Conservation (phyloP, 2,888 invertebrate species). For the Nycteola revayana region DNA sequence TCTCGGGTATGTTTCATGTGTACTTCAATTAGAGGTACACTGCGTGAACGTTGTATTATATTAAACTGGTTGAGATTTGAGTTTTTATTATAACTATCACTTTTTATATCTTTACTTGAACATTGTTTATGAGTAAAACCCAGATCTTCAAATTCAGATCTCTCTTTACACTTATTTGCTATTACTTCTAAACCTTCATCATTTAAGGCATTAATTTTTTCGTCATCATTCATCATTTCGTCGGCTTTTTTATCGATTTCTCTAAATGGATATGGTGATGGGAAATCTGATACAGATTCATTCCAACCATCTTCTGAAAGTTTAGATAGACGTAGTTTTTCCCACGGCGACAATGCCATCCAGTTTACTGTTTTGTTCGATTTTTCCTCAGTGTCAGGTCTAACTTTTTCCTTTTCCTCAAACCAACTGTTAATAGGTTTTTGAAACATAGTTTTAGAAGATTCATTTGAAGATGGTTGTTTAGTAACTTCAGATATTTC, state of each 20-base stretch:
- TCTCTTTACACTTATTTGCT: too few relatives aligned
- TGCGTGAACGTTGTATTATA: too few relatives aligned
- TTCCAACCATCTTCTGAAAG: constrained; percentile 23
- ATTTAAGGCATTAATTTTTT: too few relatives aligned
- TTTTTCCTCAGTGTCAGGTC: constrained; percentile 24
- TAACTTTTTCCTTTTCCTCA: constrained; percentile 10
- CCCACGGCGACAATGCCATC: constrained; percentile 59
- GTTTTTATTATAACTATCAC: too few relatives aligned
- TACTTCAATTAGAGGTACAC: not conserved
- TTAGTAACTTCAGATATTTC: constrained; percentile 57
- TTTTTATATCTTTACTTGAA: too few relatives aligned
- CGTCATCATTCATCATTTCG: too few relatives aligned
- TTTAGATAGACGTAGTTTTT: constrained; percentile 40
- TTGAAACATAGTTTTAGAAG: constrained; percentile 20
- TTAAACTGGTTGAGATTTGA: too few relatives aligned
- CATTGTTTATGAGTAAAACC: too few relatives aligned
- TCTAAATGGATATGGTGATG: too few relatives aligned
- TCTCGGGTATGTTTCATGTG: not conserved
- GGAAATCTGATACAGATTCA: constrained; percentile 13
- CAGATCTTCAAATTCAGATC: too few relatives aligned
- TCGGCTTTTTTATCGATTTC: too few relatives aligned
- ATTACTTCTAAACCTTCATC: too few relatives aligned
- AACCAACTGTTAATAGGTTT: constrained; percentile 50
- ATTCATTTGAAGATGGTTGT: constrained; percentile 23
- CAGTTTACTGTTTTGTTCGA: constrained; percentile 43